Conservation (phyloP, 30 jellyfish, hydroid and myxozoan species). For the Aurelia sp. region DNA sequence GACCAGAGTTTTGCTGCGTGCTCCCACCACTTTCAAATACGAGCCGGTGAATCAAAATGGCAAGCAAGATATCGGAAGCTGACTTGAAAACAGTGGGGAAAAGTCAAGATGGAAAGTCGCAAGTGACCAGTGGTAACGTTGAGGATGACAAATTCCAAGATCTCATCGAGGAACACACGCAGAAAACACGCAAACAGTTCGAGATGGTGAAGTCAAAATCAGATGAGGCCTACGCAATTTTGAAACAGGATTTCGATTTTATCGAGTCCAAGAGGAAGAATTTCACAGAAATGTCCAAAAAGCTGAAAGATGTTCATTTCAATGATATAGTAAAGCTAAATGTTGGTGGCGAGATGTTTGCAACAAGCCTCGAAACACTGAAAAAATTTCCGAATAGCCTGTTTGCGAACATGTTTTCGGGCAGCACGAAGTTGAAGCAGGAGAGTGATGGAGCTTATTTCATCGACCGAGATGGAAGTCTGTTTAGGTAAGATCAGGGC, state of each 20-base stretch:
- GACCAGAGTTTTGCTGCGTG: no score
- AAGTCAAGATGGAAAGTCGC: background rate
- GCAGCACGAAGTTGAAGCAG: background rate
- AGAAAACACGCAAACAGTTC: background rate
- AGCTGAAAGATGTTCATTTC: background rate
- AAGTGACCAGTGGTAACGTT: background rate
- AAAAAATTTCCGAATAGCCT: background rate
- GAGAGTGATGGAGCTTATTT: background rate
- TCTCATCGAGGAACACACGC: background rate
- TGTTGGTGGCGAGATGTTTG: background rate
- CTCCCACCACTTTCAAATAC: no score
- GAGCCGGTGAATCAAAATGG: no score
- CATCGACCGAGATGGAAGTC: constrained; percentile 2
- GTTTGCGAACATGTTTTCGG: constrained; percentile 3
- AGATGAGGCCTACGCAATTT: background rate
- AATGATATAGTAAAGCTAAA: background rate
- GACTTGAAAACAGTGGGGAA: no score
- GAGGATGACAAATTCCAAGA: background rate
- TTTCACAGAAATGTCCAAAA: background rate
- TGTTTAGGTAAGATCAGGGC: background rate
- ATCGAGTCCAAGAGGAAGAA: background rate
- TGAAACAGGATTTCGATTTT: background rate
- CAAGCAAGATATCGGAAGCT: no score
- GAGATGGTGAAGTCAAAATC: background rate
- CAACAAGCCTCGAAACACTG: background rate